Evolutionary conservation across 1,140 invertebrate genomes (phyloP).

Genomic region (Chironomus tepperi): DNA sequence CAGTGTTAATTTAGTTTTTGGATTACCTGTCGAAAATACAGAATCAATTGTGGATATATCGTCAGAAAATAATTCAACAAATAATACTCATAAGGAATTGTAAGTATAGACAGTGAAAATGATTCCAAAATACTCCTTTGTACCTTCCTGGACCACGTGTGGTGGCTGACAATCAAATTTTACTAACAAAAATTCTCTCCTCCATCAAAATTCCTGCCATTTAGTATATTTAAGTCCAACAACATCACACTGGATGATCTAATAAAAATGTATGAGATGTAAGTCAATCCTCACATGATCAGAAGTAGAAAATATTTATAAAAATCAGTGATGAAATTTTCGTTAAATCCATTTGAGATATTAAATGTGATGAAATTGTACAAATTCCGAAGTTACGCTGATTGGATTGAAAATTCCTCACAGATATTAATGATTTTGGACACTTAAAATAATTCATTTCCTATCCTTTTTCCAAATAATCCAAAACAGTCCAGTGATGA

Average conservation of each 20-base stretch:
- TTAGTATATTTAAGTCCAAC: not conserved
- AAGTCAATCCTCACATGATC: not conserved
- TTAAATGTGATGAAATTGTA: not conserved
- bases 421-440: not conserved
- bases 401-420: not conserved
- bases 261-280: not conserved
- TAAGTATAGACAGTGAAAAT: not conserved
- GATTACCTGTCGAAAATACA: not conserved
- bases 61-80: not conserved
- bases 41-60: not conserved
- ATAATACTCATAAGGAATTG: slow-evolving; percentile 9
- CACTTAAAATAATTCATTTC: no score
- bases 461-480: no score
- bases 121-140: not conserved
- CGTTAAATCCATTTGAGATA: not conserved
- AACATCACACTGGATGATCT: not conserved
- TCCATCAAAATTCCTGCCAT: no score
- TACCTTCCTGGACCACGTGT: not conserved
- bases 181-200: not conserved
- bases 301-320: not conserved
- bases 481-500: not conserved
- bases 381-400: slow-evolving; percentile 3
- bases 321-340: not conserved
- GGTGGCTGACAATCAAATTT: not conserved
- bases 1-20: not conserved